Evolutionary conservation across 1,140 invertebrate species (phyloP).

Genomic region (Bombus sylvicola): DNA sequence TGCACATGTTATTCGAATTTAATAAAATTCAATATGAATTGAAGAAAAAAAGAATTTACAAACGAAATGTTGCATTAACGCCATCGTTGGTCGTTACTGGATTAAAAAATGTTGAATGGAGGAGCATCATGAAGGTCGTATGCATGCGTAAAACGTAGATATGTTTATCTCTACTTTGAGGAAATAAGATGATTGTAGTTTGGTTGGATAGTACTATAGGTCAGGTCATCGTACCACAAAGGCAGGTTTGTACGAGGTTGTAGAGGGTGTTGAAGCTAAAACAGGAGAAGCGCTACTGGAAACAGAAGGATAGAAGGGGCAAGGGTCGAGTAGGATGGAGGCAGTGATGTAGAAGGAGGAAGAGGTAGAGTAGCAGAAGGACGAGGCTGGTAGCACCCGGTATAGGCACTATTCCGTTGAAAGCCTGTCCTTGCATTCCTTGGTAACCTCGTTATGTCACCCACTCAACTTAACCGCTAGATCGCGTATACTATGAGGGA

Average conservation of each 20-base stretch:
- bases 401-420: constrained; percentile 56
- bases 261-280: constrained; percentile 31
- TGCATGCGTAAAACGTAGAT: background rate
- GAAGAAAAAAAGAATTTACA: no score
- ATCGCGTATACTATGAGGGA: constrained; percentile 51
- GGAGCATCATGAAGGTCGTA: background rate
- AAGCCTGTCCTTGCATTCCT: constrained; percentile 69
- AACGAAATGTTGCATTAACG: no score
- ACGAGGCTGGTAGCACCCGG: constrained; percentile 38
- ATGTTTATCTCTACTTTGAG: background rate
- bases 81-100: no score
- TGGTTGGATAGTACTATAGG: constrained; percentile 13
- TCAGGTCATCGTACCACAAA: constrained; percentile 58
- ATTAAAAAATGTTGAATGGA: background rate
- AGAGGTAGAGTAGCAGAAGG: constrained; percentile 4
- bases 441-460: constrained; percentile 70
- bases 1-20: no score
- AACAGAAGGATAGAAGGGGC: constrained; percentile 36
- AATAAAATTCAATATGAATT: no score
- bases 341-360: constrained; percentile 28
- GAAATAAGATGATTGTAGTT: constrained; percentile 21
- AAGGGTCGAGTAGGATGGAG: background rate
- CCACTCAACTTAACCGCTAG: constrained; percentile 72
- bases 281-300: constrained; percentile 36
- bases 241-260: constrained; percentile 29